Base-by-base conservation (phyloP, 2,797 vertebrate species). In the Capromys pilorides region DNA sequence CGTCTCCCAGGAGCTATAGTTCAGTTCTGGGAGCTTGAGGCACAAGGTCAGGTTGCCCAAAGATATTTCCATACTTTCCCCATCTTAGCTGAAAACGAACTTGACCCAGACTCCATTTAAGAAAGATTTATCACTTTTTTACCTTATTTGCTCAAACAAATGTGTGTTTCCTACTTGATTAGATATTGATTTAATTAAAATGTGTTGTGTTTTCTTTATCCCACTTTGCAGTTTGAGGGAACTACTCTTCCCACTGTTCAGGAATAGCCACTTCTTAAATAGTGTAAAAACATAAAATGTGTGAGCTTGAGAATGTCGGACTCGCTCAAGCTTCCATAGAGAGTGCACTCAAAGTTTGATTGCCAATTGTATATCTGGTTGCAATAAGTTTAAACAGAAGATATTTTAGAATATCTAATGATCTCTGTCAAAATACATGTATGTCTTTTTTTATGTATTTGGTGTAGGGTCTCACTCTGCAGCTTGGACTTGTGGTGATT, bases 131-230 rank as follows among this genome's bases (percentile, higher is more conserved):
- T 24, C 11, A 86, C 61, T 51, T 82, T 5, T 49, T 89, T 16
- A 73, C 54, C 24, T 77, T 73, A 62, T 86, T 62, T 83, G 21
- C 77, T 92, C 86, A 9, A 89, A 45, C 39, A n/a, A 71, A 51
- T 36, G 14, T 80, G 9, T 4, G 28, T 41, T 86, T 79, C 66
- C 66, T 90, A 16, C 92, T 91, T 92, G 41, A 36, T 62, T 78
- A 61, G 22, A n/a, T 90, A 88, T 88, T 85, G 26, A 90, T 78
- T 57, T 81, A 84, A 69, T 93, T 36, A 90, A 33, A 75, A 18
- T 26, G 49, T 94, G 81, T n/a, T 90, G 10, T 90, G 16, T 90
- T 96, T 93, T 91, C 22, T 89, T 87, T 86, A 36, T 92, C 71
- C 33, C 19, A 86, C 24, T 86, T 86, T 13, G 59, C 86, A 59